Evolutionary conservation across 2,113 vertebrate genomes (phyloP).

Genomic region (Progne subis): DNA sequence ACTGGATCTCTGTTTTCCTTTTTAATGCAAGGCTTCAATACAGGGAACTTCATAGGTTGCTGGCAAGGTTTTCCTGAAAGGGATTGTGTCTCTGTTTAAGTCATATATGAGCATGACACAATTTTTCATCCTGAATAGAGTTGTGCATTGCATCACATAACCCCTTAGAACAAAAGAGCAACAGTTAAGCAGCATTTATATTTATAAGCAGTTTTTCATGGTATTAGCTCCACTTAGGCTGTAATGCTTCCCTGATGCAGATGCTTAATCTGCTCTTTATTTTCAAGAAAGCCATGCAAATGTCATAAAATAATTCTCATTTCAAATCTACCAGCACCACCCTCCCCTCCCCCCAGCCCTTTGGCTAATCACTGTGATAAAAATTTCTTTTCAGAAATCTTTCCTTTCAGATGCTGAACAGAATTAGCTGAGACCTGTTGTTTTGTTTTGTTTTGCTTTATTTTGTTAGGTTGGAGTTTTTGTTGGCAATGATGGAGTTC

Average conservation of each 20-base stretch:
- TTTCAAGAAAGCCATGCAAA: neutral
- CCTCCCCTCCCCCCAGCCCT: neutral
- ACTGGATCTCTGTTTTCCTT: neutral
- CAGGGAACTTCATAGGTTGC: neutral
- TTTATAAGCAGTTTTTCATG: neutral
- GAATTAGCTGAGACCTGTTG: neutral
- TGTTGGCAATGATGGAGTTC: neutral
- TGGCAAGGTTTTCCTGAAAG: neutral
- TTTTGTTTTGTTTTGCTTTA: neutral
- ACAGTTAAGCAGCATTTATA: neutral
- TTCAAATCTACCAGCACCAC: neutral
- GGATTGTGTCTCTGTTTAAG: neutral
- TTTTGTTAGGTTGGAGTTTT: neutral
- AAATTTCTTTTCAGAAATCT: neutral
- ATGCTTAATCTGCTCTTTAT: slow-evolving; percentile 27
- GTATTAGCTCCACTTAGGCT: slow-evolving; percentile 8
- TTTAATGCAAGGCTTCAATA: neutral
- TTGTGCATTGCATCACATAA: neutral
- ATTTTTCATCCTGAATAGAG: neutral
- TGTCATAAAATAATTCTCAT: neutral
- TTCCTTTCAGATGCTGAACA: neutral
- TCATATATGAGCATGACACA: neutral
- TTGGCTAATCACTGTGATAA: neutral
- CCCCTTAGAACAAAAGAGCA: neutral
- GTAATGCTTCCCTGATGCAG: slow-evolving; percentile 7